Evolutionary conservation across 1,140 invertebrate genomes (phyloP), one percentile per base, ranked within the genome.

Genomic region (Drosophila insularis): DNA sequence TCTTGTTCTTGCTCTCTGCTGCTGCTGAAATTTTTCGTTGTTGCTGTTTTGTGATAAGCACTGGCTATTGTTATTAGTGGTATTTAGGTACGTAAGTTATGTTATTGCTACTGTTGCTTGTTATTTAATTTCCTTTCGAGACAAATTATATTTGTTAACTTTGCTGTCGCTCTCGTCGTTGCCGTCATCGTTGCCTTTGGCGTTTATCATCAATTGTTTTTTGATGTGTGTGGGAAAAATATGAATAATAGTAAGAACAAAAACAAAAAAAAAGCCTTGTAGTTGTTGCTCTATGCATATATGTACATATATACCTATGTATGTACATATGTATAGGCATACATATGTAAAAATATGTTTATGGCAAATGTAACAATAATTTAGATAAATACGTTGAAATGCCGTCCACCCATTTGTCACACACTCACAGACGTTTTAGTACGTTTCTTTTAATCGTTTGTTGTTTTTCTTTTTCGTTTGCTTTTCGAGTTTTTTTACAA

Each of bases 101-200:
- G 58, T 71, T 80, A 65, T 56, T 73, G 74, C 65, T 74, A 64
- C 32, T 71, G 64, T 63, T 76, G 70, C 71, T 81, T 86, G 74
- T 81, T 81, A 81, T 86, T 86, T 81, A 87, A 86, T 86, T 86
- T 74, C 68, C 75, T 56, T 77, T 70, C 64, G 69, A 76, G 68
- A 64, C 68, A 59, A 70, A 55, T 27, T 35, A 35, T 67, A 54
- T 63, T 74, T 75, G 68, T 86, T 55, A 63, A 43, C 64, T 74
- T 50, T 50, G 50, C 63, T 65, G 40, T 46, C 58, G 62, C 46
- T 31, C 13, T 27, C 4, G 23, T 11, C 13, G n/a, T 50, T 6
- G 19, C 39, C 55, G 50, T 17, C 62, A 39, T 31, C 64, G 46
- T 17, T 39, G 53, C 63, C 54, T 70, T 75, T 69, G 39, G 32